These are phyloP conservation scores for Lepetodrilus schrolli DNA, from an alignment of 2,888 invertebrate genomes.

Conservation along the genomic window DNA sequence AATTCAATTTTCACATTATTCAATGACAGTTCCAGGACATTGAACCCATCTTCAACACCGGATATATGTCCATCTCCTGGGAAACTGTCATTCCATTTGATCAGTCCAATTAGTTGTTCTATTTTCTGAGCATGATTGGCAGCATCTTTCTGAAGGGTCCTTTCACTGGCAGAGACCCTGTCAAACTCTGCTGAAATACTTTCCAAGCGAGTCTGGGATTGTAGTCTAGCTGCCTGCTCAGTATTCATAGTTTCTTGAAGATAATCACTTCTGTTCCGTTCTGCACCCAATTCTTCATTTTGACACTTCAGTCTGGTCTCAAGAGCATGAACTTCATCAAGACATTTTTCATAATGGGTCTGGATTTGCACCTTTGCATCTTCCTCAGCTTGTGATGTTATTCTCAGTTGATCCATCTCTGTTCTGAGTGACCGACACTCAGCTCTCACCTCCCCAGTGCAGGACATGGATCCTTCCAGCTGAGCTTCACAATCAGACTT, in stretches of 20 bases:
- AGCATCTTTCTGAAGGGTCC: background rate
- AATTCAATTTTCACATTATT: background rate
- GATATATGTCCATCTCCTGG: background rate
- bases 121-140: background rate
- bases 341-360: background rate
- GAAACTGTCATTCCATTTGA: background rate
- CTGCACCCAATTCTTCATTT: slow-evolving; percentile 32
- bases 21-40: background rate
- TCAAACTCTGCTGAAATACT: background rate
- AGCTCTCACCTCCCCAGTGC: background rate
- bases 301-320: background rate
- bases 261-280: background rate
- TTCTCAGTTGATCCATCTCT: background rate
- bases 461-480: background rate
- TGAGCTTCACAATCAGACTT: background rate
- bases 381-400: background rate
- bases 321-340: background rate
- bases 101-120: background rate
- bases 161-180: background rate
- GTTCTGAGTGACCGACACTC: background rate
- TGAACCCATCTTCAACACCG: background rate
- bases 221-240: background rate
- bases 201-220: background rate
- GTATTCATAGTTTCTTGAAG: background rate
- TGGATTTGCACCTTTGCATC: background rate